These are phyloP conservation scores for Busseola fusca DNA, from an alignment of 2,888 invertebrate species.

Conservation along the genomic window DNA sequence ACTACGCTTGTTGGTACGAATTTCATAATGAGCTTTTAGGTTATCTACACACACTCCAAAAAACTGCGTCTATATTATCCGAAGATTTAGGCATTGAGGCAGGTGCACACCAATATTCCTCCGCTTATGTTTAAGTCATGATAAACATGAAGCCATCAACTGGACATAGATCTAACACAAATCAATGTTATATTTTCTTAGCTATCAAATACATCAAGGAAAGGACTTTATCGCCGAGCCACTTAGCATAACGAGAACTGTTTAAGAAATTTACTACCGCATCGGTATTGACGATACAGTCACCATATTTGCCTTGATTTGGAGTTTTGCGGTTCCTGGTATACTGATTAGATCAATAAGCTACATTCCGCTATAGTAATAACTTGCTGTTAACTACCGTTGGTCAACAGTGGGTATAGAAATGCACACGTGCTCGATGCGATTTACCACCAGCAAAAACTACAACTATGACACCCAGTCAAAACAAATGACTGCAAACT, in stretches of 20 bases:
- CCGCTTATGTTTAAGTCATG: no score
- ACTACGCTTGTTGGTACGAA: no score
- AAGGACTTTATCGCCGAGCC: no score
- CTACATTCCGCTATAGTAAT: neutral
- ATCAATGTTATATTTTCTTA: no score
- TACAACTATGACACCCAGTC: neutral
- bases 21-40: no score
- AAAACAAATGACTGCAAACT: constrained; percentile 9
- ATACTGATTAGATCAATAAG: neutral
- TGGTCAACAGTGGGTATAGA: neutral
- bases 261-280: neutral
- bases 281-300: neutral
- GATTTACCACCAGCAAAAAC: neutral
- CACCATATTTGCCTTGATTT: neutral
- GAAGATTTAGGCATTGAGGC: no score
- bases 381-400: neutral
- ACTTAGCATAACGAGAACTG: neutral
- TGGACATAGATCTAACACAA: no score
- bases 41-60: no score
- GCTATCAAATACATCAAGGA: no score
- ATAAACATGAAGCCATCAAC: no score
- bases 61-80: no score
- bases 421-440: neutral
- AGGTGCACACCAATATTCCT: no score
- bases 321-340: neutral